Evolutionary conservation across 2,113 vertebrate genomes (phyloP), one percentile per base, ranked within the genome.

Genomic region (Vicugna pacos): DNA sequence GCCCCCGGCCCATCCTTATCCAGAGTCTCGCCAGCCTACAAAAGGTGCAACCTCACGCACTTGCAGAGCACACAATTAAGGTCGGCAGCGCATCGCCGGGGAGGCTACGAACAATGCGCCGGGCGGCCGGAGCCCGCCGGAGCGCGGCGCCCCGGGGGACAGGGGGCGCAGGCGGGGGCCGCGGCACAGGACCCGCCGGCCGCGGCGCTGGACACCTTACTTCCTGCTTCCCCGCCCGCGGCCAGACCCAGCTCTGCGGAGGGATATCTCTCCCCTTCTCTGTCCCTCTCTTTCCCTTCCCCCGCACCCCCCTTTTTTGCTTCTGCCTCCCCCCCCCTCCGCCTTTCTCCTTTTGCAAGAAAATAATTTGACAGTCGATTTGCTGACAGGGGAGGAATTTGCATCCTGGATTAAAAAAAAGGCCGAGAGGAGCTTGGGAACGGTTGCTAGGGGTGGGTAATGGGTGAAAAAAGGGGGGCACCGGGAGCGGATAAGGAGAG

Each of bases 291-390:
- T 83, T 64, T 94, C 89, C 52, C 85, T 89, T 35, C 60, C 77
- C 80, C 93, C 94, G 92, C 96, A 91, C 93, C 48, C 82, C 94
- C 97, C 42, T 50, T 56, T 76, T 58, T 54, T 89, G 50, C 64
- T 54, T 64, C 65, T 81, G 54, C 52, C 42, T 77, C 85, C 83
- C 85, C 85, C 80, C 70, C 94, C 69, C 96, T 67, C 93, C 96
- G 88, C 97, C 94, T 96, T 95, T 93, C 96, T 91, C 93, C 95
- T 97, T 97, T 97, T 97, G 97, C 98, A 95, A 98, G 97, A 98
- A 98, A 98, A 98, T 98, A 97, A 98, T 98, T 98, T 98, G 98
- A 98, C 98, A 98, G 98, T 97, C 98, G 98, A 98, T 98, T 98
- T 98, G 98, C 98, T 98, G 98, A 98, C 98, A 98, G 76, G 88